Conservation (phyloP, 2,888 invertebrate genomes). For the Tricholauxania praeusta region DNA sequence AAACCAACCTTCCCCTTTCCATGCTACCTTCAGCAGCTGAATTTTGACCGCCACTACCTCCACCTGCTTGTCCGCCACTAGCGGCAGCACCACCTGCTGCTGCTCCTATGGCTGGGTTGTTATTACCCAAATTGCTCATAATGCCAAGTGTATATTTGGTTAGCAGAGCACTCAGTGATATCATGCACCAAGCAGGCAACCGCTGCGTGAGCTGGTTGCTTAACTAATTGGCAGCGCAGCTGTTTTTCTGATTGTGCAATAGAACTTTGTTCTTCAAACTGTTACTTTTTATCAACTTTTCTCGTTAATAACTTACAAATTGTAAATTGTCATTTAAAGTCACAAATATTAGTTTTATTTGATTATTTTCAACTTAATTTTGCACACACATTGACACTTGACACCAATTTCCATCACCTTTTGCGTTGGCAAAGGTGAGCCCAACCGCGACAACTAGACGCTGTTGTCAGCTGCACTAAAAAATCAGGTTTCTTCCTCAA, state of each 20-base stretch:
- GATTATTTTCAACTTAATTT: too few relatives aligned
- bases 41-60: conserved; percentile 55
- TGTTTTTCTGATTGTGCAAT: conserved; percentile 11
- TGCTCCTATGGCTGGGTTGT: conserved; percentile 47
- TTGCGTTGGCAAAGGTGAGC: too few relatives aligned
- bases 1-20: conserved; percentile 61
- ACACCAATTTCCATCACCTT: too few relatives aligned
- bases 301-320: too few relatives aligned
- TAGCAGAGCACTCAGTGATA: conserved; percentile 66
- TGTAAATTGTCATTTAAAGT: too few relatives aligned
- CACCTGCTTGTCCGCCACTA: conserved; percentile 32
- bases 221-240: not conserved
- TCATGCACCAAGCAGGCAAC: conserved; percentile 59
- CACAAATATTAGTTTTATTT: too few relatives aligned
- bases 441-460: too few relatives aligned
- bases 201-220: conserved; percentile 30
- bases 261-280: conserved; percentile 5
- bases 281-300: too few relatives aligned
- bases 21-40: conserved; percentile 66
- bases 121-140: conserved; percentile 64
- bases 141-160: conserved; percentile 65
- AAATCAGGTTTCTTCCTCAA: too few relatives aligned
- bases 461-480: too few relatives aligned
- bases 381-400: too few relatives aligned
- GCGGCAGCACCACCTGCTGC: conserved; percentile 46